Conservation (phyloP, 2,113 vertebrate genomes). For the Prunella fulvescens region DNA sequence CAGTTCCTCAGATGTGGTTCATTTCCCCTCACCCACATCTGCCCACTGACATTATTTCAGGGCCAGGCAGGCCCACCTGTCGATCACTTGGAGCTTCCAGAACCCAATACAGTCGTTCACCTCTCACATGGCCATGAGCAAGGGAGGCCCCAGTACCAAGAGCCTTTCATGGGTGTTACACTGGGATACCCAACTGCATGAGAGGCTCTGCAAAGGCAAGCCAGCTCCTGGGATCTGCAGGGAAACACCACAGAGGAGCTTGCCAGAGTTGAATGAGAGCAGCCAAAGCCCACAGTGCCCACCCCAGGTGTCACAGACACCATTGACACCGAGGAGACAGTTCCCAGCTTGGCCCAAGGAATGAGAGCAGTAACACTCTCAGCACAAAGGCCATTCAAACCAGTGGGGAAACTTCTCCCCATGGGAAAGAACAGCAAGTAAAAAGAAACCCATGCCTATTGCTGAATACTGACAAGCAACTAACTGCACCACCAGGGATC, state of each 20-base stretch:
- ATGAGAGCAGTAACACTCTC: not conserved
- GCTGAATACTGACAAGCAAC: not conserved
- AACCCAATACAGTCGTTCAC: not conserved
- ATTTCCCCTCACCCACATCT: not conserved
- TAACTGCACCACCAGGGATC: not conserved
- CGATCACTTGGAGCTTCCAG: not conserved
- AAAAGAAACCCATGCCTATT: not conserved
- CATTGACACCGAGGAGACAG: accelerated
- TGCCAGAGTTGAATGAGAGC: not conserved
- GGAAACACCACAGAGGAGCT: not conserved
- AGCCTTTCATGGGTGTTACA: not conserved
- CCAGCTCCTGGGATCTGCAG: not conserved
- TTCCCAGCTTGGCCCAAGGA: not conserved
- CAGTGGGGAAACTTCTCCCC: accelerated
- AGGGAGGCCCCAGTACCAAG: not conserved
- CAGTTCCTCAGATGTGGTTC: not conserved
- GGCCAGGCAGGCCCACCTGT: not conserved
- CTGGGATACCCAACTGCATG: not conserved
- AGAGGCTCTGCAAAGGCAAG: not conserved
- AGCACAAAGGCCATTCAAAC: not conserved
- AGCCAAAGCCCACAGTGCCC: not conserved
- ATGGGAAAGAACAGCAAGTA: not conserved
- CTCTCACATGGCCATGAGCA: not conserved
- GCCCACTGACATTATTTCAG: not conserved
- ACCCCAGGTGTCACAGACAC: not conserved